Evolutionary conservation across 2,113 vertebrate genomes (phyloP).

Genomic region (Malaclemys terrapin): DNA sequence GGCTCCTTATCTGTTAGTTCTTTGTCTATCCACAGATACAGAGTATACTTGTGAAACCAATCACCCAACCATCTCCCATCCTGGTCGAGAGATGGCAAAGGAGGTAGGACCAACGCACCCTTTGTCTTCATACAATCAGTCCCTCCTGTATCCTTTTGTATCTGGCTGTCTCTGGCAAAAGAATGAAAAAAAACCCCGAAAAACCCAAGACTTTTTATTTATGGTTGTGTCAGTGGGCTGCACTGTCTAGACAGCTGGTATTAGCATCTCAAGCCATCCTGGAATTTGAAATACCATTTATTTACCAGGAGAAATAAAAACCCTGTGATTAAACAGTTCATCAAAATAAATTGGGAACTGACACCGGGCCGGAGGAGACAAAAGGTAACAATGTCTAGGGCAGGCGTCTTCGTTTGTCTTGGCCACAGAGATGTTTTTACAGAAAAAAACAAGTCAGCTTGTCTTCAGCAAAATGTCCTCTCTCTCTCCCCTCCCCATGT

Average conservation of each 20-base stretch:
- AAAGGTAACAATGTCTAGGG: slow-evolving; percentile 59
- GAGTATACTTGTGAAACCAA: neutral
- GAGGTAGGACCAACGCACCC: neutral
- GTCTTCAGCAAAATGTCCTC: neutral
- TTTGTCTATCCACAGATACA: neutral
- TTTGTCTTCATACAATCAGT: neutral
- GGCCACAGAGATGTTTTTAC: slow-evolving; percentile 47
- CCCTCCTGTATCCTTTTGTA: neutral
- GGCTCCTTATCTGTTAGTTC: neutral
- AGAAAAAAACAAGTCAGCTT: slow-evolving; percentile 15
- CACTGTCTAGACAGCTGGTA: slow-evolving; percentile 82
- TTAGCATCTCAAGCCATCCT: slow-evolving; percentile 72
- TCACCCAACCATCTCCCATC: neutral
- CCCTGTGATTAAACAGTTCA: slow-evolving; percentile 71
- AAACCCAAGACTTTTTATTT: slow-evolving; percentile 75
- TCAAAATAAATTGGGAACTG: slow-evolving; percentile 68
- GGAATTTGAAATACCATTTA: slow-evolving; percentile 69
- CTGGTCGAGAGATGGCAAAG: neutral
- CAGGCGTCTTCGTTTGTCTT: slow-evolving; percentile 43
- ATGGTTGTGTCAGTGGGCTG: slow-evolving; percentile 59
- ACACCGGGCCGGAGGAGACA: neutral
- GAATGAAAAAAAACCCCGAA: neutral
- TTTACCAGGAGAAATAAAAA: slow-evolving; percentile 65
- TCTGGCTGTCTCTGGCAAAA: neutral
- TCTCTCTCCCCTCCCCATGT: slow-evolving; percentile 11